Percentiles rank a stretch among this genome's conserved stretches.
Evolutionary conservation across 2,113 vertebrate genomes (phyloP).

Genomic region (Athene cunicularia): DNA sequence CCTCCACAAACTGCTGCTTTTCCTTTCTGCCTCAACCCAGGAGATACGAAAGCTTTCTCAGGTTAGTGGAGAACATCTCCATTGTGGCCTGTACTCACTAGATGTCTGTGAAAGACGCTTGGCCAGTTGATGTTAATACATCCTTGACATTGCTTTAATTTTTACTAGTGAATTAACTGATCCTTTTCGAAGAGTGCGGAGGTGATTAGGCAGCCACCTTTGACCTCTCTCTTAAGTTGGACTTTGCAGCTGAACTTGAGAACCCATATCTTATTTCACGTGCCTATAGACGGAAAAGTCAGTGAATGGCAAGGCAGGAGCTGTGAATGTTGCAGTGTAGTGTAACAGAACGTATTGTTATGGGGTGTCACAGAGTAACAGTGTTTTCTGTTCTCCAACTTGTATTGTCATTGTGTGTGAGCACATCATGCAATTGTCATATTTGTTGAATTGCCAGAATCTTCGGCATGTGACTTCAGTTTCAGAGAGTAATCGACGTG

Average conservation of each 20-base stretch:
- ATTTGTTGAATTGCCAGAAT: background rate
- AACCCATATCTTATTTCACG: background rate
- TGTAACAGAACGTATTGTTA: background rate
- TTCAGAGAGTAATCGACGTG: background rate
- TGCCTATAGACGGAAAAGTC: background rate
- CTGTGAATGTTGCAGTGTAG: background rate
- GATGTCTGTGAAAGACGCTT: background rate
- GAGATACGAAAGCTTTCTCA: background rate
- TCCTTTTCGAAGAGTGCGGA: background rate
- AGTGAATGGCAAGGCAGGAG: background rate
- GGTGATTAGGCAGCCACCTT: slow-evolving; percentile 32
- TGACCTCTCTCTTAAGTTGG: slow-evolving; percentile 25
- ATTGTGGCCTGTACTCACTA: background rate
- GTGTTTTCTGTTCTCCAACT: background rate
- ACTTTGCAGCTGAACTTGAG: slow-evolving; percentile 55
- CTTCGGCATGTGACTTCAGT: background rate
- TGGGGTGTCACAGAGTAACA: fast-evolving
- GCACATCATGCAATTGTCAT: background rate
- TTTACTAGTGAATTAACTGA: slow-evolving; percentile 2
- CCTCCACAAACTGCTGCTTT: background rate
- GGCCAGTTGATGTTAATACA: background rate
- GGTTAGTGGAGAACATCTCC: background rate
- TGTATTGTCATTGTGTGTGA: background rate
- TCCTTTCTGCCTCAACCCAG: background rate
- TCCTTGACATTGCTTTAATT: slow-evolving; percentile 12